Percentiles rank a stretch among this genome's conserved stretches.
These are phyloP conservation scores for Hyalella azteca DNA, from an alignment of 2,888 invertebrate species.

Conservation along the genomic window DNA sequence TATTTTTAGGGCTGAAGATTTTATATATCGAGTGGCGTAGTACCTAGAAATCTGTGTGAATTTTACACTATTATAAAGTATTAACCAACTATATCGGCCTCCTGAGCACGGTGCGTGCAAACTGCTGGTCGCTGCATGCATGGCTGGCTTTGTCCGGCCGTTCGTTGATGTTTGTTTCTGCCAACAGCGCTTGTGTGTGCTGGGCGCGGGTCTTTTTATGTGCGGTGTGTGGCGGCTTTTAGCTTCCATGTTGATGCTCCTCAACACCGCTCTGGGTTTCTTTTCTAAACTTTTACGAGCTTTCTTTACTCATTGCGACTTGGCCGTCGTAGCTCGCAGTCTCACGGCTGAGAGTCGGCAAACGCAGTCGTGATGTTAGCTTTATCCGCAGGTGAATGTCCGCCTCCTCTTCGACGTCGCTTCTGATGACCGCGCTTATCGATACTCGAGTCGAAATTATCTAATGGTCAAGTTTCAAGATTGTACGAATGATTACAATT, in stretches of 20 bases:
- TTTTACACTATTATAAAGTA: too few relatives aligned
- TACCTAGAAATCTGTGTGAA: too few relatives aligned
- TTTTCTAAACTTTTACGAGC: slow-evolving; percentile 29
- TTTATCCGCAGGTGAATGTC: not conserved
- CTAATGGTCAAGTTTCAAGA: too few relatives aligned
- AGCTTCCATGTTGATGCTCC: slow-evolving; percentile 14
- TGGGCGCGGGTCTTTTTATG: slow-evolving; percentile 14
- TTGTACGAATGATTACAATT: too few relatives aligned
- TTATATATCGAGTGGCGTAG: too few relatives aligned
- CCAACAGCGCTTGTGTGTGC: slow-evolving; percentile 18
- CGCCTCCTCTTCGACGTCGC: not conserved
- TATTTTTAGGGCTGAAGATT: too few relatives aligned
- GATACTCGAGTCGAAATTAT: too few relatives aligned
- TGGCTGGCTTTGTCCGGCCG: not conserved
- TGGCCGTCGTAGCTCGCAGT: not conserved
- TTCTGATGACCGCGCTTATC: not conserved
- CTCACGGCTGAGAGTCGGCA: not conserved
- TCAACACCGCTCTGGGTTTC: slow-evolving; percentile 15
- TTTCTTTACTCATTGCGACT: slow-evolving; percentile 36
- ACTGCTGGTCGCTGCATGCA: not conserved
- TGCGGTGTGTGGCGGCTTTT: slow-evolving; percentile 22
- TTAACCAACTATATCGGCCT: not conserved
- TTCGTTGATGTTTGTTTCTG: slow-evolving; percentile 14
- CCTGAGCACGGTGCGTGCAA: not conserved
- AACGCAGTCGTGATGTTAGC: slow-evolving; percentile 17